phyloP scores from a whole-genome alignment of 2,113 vertebrate species.

The Gallinago media region DNA sequence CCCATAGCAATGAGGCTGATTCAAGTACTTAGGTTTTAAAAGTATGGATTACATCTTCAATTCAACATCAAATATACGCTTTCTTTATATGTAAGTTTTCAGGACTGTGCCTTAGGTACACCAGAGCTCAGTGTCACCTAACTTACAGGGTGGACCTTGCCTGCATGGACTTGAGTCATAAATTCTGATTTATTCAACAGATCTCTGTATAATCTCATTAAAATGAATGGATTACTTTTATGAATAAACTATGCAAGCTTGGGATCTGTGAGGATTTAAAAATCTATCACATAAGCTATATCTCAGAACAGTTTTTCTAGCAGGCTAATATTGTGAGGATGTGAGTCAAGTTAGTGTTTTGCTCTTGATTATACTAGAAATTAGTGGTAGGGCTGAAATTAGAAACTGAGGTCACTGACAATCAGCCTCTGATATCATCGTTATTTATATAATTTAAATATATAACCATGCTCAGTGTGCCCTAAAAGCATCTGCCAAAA shows the following conservation, averaged over 20 bases:
- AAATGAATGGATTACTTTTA: background rate
- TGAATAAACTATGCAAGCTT: background rate
- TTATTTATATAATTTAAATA: background rate
- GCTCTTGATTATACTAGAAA: background rate
- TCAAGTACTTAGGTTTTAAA: slow-evolving; percentile 1
- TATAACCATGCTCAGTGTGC: background rate
- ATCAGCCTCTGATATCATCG: background rate
- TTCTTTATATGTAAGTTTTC: background rate
- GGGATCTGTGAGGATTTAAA: background rate
- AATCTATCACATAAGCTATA: background rate
- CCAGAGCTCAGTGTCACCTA: background rate
- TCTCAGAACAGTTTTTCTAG: background rate
- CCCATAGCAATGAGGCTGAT: slow-evolving; percentile 44
- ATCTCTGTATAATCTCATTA: background rate
- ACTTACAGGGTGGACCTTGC: background rate
- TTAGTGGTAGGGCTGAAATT: background rate
- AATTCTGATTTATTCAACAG: background rate
- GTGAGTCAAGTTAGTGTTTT: background rate
- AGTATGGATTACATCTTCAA: background rate
- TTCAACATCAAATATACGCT: background rate
- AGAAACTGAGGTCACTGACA: background rate
- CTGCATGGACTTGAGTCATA: background rate
- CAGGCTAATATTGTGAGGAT: background rate
- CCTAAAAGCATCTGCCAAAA: slow-evolving; percentile 17
- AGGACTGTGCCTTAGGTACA: background rate